Evolutionary conservation across 2,888 invertebrate genomes (phyloP), one percentile per base, ranked within the genome.

Genomic region (Nudaria mundana): DNA sequence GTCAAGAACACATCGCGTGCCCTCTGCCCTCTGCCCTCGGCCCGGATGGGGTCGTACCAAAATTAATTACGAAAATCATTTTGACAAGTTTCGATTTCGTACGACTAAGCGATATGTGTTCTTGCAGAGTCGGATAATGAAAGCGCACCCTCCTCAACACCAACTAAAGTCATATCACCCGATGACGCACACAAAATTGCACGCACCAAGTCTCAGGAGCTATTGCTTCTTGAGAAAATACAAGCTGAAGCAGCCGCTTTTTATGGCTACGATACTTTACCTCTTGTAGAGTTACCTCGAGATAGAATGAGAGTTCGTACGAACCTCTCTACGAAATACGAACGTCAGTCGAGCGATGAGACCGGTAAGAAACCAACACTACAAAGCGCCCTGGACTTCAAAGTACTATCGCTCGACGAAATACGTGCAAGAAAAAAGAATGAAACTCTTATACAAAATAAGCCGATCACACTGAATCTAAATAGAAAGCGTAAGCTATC

Each of bases 121-220:
- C 91, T 93, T 93, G 90, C 93, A 94, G 94, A 94, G 84, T 94
- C 94, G 66, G 94, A 94, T 90, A 92, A 90, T 78, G 94, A 94
- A 90, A 93, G 93, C 76, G 90, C 89, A 57, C 91, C 92, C 15
- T 91, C 92, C 22, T 84, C 86, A 40, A 91, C 92, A 52, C 93
- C 93, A 45, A 84, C 83, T 48, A 89, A 90, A 66, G 72, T 72
- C 38, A 76, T 71, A 40, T 77, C 82, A 48, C 51, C 73, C 15
- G 84, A 81, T 29, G 79, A 76, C 32, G 72, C 71, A 29, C 66
- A 62, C 45, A 52, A 53, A 41, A 58, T 66, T 24, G 75, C 80
- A 29, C 80, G 83, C 50, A 81, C 91, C 47, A 93, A 93, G 84
- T 92, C 93, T 0, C 90, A 93, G 68, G 94, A 94, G 71, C 91